These are phyloP conservation scores for Oreochromis tanganicae DNA, from an alignment of 2,113 vertebrate species.

Conservation along the genomic window DNA sequence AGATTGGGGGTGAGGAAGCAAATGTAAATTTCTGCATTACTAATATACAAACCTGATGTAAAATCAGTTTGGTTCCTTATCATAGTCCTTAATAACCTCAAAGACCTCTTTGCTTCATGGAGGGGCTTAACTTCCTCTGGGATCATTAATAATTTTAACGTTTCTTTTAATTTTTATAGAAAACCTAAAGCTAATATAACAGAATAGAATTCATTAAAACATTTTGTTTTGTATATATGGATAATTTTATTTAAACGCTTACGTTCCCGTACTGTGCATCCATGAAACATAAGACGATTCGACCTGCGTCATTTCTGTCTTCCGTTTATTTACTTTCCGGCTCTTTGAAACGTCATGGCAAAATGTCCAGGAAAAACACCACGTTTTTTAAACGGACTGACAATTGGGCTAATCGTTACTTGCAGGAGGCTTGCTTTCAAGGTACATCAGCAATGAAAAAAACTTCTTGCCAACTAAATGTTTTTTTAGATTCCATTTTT, in stretches of 20 bases:
- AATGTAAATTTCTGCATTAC: not conserved
- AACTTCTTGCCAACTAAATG: too few species aligned
- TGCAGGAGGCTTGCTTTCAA: too few species aligned
- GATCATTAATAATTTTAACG: not conserved
- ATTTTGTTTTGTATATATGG: not conserved
- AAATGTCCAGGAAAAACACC: not conserved
- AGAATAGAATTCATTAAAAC: not conserved
- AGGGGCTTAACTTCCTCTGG: not conserved
- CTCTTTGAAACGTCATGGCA: not conserved
- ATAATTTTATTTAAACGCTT: not conserved
- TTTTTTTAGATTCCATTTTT: too few species aligned
- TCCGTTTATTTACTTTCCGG: not conserved
- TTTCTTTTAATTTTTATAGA: not conserved
- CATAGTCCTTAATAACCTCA: not conserved
- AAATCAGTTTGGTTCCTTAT: not conserved
- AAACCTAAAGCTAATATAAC: not conserved
- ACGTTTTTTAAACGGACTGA: not conserved
- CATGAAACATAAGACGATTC: not conserved
- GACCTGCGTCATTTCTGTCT: not conserved
- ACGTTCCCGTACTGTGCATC: not conserved
- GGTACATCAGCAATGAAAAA: too few species aligned
- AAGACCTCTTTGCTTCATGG: not conserved
- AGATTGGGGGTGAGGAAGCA: not conserved
- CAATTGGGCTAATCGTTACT: not conserved
- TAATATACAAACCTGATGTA: not conserved